phyloP scores from a whole-genome alignment of 2,797 vertebrate species.

The Rhinichthys osculus region DNA sequence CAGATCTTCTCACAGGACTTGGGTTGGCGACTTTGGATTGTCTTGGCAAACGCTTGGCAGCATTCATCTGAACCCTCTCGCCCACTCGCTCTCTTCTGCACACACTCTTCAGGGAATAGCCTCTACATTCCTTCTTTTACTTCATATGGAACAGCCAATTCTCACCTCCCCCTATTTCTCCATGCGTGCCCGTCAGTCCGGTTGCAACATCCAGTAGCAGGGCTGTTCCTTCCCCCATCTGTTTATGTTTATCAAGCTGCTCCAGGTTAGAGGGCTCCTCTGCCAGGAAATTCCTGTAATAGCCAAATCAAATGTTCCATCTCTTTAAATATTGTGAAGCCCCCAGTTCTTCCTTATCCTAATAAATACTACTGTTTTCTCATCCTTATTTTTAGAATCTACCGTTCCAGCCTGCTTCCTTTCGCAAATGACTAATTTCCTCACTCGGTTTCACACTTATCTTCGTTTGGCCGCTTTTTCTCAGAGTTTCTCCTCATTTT shows the following conservation, averaged over 20 bases:
- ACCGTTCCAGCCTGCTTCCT: slow-evolving; percentile 52
- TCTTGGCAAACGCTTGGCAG: neutral
- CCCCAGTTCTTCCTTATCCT: slow-evolving; percentile 44
- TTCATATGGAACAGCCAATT: slow-evolving; percentile 70
- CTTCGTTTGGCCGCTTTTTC: neutral
- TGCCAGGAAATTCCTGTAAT: slow-evolving; percentile 63
- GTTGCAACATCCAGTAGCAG: slow-evolving; percentile 57
- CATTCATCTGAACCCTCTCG: neutral
- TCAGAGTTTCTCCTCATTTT: slow-evolving; percentile 51
- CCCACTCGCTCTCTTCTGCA: slow-evolving; percentile 2
- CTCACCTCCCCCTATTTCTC: slow-evolving; percentile 53
- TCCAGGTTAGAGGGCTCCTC: slow-evolving; percentile 58
- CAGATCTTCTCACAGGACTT: neutral
- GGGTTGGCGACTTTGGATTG: slow-evolving; percentile 22
- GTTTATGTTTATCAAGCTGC: slow-evolving; percentile 61
- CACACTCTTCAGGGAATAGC: slow-evolving; percentile 51
- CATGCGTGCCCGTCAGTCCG: slow-evolving; percentile 64
- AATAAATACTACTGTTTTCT: slow-evolving; percentile 50
- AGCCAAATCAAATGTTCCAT: slow-evolving; percentile 43
- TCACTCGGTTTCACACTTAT: slow-evolving; percentile 33
- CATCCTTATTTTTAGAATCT: slow-evolving; percentile 53
- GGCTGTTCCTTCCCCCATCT: slow-evolving; percentile 52
- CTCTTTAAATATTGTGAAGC: slow-evolving; percentile 31
- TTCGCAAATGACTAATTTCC: slow-evolving; percentile 52
- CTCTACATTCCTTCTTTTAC: slow-evolving; percentile 75